These are phyloP conservation scores for Alcedo quadribrachys DNA, from an alignment of 2,797 vertebrate genomes.

Conservation along the genomic window DNA sequence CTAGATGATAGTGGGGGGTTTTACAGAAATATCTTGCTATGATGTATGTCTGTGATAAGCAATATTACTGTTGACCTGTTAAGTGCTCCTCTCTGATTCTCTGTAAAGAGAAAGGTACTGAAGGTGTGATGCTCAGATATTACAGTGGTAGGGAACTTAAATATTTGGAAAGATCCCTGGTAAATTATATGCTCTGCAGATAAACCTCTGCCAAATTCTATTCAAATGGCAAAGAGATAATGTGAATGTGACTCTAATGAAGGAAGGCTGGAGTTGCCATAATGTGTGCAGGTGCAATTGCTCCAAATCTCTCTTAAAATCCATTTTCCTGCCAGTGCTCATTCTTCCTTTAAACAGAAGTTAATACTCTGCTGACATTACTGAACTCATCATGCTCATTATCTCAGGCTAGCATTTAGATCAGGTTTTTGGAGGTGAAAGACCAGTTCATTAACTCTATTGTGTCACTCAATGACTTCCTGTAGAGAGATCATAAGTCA, in stretches of 20 bases:
- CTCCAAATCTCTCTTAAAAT: constrained; percentile 73
- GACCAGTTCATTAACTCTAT: constrained; percentile 72
- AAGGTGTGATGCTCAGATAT: background rate
- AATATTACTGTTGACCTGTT: background rate
- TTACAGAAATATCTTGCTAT: background rate
- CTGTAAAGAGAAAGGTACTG: background rate
- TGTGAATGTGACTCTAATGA: constrained; percentile 73
- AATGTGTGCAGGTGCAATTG: constrained; percentile 72
- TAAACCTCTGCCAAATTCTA: constrained; percentile 65
- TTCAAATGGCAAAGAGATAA: constrained; percentile 62
- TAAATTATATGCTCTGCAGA: constrained; percentile 4
- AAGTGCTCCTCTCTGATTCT: background rate
- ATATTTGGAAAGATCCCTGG: constrained; percentile 18
- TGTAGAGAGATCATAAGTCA: constrained; percentile 66
- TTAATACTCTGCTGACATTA: constrained; percentile 73
- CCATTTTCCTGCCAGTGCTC: constrained; percentile 71
- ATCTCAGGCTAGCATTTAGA: constrained; percentile 69
- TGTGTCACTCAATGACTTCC: constrained; percentile 70
- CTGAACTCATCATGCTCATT: constrained; percentile 70
- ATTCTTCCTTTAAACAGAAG: constrained; percentile 68
- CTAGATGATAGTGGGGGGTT: background rate
- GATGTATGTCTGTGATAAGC: background rate
- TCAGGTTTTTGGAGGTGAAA: constrained; percentile 72
- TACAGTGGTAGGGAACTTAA: constrained; percentile 1
- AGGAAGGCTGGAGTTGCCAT: constrained; percentile 71